These are phyloP conservation scores for Noctilio leporinus DNA, from an alignment of 2,113 vertebrate genomes.

Conservation along the genomic window DNA sequence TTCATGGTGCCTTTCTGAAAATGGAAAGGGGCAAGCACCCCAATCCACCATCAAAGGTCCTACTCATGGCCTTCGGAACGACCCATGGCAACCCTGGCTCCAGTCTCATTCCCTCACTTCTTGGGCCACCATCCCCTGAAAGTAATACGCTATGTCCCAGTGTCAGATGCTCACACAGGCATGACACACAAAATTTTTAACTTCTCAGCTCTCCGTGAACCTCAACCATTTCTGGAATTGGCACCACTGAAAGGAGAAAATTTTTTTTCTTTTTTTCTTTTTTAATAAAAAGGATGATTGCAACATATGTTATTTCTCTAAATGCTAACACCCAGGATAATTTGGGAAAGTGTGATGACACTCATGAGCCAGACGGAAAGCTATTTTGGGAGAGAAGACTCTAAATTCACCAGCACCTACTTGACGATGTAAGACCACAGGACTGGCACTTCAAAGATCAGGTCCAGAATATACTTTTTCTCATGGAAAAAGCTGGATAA, in stretches of 20 bases:
- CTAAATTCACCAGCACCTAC: not conserved
- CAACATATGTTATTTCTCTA: conserved; percentile 35
- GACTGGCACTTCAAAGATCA: not conserved
- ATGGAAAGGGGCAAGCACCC: not conserved
- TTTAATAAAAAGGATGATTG: conserved; percentile 16
- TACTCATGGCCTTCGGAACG: not conserved
- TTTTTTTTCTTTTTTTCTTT: not conserved
- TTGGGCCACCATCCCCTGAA: not conserved
- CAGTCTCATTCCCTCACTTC: not conserved
- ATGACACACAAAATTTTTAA: not conserved
- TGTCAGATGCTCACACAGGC: not conserved
- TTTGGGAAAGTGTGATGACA: conserved; percentile 35
- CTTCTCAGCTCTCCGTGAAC: conserved; percentile 6
- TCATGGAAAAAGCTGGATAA: not conserved
- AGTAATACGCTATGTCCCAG: not conserved
- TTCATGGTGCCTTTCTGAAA: not conserved
- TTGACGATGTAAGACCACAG: not conserved
- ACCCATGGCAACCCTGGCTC: not conserved
- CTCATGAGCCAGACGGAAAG: conserved; percentile 21
- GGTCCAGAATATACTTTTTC: not conserved
- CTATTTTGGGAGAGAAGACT: conserved; percentile 38
- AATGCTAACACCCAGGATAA: conserved; percentile 34
- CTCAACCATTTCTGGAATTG: not conserved
- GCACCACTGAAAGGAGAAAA: not conserved
- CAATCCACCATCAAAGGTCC: not conserved